phyloP scores from a whole-genome alignment of 2,888 invertebrate species.

The Ditylenchus weischeri region DNA sequence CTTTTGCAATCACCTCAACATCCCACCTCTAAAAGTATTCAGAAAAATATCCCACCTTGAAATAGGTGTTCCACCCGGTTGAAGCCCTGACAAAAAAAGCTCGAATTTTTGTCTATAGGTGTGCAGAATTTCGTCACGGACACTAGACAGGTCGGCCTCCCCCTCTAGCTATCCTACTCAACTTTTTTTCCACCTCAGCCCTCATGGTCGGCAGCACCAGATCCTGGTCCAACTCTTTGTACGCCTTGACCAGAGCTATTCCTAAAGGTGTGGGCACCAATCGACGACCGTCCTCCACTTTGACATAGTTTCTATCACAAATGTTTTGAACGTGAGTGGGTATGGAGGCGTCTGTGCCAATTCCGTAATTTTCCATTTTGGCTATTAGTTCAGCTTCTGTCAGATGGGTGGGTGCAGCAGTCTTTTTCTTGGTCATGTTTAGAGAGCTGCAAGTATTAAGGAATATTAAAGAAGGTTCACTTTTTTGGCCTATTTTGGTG shows the following conservation, averaged over 20 bases:
- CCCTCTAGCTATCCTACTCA: conserved; percentile 88
- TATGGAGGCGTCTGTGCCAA: conserved; percentile 96
- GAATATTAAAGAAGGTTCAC: too few relatives aligned
- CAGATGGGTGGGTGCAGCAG: conserved; percentile 89
- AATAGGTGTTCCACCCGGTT: not conserved
- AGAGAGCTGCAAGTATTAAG: conserved; percentile 7
- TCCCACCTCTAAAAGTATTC: not conserved
- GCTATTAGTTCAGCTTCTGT: conserved; percentile 94
- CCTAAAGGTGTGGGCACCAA: conserved; percentile 90
- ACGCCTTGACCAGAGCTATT: conserved; percentile 89
- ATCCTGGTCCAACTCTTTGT: conserved; percentile 78
- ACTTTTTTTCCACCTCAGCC: conserved; percentile 88
- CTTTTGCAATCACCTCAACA: not conserved
- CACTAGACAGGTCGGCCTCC: conserved; percentile 72
- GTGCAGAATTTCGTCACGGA: conserved; percentile 60
- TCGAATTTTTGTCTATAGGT: conserved; percentile 5
- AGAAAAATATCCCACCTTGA: not conserved
- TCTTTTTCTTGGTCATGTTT: conserved; percentile 63
- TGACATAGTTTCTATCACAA: conserved; percentile 91
- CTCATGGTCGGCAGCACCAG: conserved; percentile 94
- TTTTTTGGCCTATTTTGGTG: too few relatives aligned
- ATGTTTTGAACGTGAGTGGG: conserved; percentile 99
- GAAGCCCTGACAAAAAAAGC: not conserved
- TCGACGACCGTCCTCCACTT: conserved; percentile 74
- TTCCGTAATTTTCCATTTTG: conserved; percentile 97